phyloP scores from a whole-genome alignment of 2,888 invertebrate genomes.

The Drosophila nigritarsus region DNA sequence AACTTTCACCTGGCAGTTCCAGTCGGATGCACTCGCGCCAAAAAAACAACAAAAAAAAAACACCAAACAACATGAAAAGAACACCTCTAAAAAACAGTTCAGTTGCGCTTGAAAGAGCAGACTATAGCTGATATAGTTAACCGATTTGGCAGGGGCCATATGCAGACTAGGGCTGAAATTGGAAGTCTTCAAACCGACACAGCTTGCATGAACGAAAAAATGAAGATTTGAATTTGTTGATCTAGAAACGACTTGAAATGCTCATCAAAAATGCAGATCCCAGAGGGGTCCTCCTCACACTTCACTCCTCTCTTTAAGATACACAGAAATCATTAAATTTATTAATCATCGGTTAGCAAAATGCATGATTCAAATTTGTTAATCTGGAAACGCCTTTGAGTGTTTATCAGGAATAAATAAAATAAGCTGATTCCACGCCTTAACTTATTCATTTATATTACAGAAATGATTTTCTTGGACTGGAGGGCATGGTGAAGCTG shows the following conservation, averaged over 20 bases:
- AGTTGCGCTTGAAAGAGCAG: neutral
- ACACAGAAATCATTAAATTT: no score
- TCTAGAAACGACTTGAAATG: neutral
- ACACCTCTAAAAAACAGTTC: neutral
- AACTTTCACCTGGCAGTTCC: constrained; percentile 70
- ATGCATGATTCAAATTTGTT: neutral
- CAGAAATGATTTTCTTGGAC: constrained; percentile 90
- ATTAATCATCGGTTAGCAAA: neutral
- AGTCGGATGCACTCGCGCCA: constrained; percentile 61
- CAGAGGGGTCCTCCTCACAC: no score
- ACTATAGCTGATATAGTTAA: neutral
- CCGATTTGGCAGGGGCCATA: neutral
- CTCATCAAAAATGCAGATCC: neutral
- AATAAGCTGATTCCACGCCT: neutral
- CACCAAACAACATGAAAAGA: neutral
- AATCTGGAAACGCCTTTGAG: neutral
- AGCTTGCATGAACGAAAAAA: neutral
- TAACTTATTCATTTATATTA: neutral
- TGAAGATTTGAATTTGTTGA: neutral
- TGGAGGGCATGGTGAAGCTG: constrained; percentile 90
- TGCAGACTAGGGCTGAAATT: neutral
- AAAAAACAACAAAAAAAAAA: constrained; percentile 11
- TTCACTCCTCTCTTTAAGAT: no score
- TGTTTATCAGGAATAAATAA: neutral
- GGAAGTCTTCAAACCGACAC: neutral